A percentile compares a stretch with the other conserved stretches of the same genome.
These are phyloP conservation scores for Papilio polyxenes DNA, from an alignment of 1,140 invertebrate species.

Conservation along the genomic window DNA sequence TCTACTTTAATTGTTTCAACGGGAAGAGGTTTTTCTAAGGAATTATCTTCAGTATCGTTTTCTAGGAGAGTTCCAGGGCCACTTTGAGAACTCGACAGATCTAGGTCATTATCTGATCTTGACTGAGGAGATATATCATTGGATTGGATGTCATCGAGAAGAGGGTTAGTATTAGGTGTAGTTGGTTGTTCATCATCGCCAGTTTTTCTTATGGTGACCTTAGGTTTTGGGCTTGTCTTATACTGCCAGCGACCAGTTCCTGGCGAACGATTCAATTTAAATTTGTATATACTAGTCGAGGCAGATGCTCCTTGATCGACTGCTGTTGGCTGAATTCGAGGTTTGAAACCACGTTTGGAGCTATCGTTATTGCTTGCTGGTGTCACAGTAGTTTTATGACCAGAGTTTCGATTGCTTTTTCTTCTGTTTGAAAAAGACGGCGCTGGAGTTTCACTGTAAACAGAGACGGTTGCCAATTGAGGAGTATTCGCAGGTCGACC, in stretches of 20 bases:
- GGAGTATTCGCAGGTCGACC: slow-evolving; percentile 74
- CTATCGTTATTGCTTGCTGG: slow-evolving; percentile 72
- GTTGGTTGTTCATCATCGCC: slow-evolving; percentile 81
- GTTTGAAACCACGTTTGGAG: slow-evolving; percentile 82
- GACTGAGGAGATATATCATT: slow-evolving; percentile 72
- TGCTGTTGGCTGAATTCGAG: slow-evolving; percentile 81
- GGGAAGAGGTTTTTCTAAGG: slow-evolving; percentile 83
- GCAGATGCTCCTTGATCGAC: slow-evolving; percentile 77
- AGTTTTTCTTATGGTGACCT: slow-evolving; percentile 89
- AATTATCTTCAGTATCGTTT: slow-evolving; percentile 82
- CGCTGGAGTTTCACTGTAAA: slow-evolving; percentile 82
- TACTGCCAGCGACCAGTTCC: slow-evolving; percentile 90
- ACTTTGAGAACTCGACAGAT: slow-evolving; percentile 85
- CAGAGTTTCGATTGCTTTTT: slow-evolving; percentile 75
- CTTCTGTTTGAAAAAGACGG: slow-evolving; percentile 76
- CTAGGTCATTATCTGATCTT: slow-evolving; percentile 84
- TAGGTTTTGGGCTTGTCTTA: slow-evolving; percentile 92
- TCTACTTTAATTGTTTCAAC: slow-evolving; percentile 91
- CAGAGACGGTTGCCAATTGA: slow-evolving; percentile 83
- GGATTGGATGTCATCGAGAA: slow-evolving; percentile 70
- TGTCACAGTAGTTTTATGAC: slow-evolving; percentile 70
- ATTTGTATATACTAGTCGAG: slow-evolving; percentile 85
- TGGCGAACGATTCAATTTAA: slow-evolving; percentile 88
- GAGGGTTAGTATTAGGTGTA: slow-evolving; percentile 71
- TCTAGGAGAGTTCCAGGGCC: slow-evolving; percentile 82